phyloP scores from a whole-genome alignment of 2,888 invertebrate genomes.

The Platycheirus albimanus region DNA sequence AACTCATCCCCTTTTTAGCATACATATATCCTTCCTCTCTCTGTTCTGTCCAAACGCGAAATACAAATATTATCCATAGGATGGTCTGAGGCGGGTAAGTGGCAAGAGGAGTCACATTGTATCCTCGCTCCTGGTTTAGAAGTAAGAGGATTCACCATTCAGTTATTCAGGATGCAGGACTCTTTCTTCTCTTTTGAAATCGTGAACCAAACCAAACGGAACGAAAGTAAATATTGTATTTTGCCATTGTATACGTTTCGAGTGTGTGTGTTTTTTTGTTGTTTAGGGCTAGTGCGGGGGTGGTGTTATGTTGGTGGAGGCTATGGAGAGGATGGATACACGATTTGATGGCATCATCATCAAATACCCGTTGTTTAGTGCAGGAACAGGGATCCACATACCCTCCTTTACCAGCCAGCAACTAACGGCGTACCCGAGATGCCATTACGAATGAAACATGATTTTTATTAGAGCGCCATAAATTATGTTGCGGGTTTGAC shows the following conservation, averaged over 20 bases:
- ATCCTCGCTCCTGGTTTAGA: background rate
- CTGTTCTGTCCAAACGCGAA: constrained; percentile 51
- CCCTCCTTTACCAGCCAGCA: constrained; percentile 3
- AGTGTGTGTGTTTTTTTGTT: constrained; percentile 7
- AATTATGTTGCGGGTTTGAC: constrained; percentile 68
- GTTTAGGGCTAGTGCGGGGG: background rate
- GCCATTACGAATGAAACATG: constrained; percentile 70
- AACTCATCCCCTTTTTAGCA: background rate
- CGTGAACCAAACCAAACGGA: constrained; percentile 71
- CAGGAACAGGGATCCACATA: background rate
- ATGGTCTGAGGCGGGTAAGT: background rate
- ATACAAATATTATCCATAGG: constrained; percentile 58
- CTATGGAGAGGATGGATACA: constrained; percentile 43
- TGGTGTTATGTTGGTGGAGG: background rate
- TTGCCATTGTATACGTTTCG: constrained; percentile 40
- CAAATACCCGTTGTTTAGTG: constrained; percentile 48
- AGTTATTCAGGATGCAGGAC: constrained; percentile 56
- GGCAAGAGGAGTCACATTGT: constrained; percentile 34
- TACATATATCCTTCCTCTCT: background rate
- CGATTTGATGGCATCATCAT: constrained; percentile 68
- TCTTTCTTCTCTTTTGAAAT: constrained; percentile 28
- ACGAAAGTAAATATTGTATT: constrained; percentile 73
- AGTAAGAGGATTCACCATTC: constrained; percentile 50
- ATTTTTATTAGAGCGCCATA: constrained; percentile 72
- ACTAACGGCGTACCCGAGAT: constrained; percentile 29